Evolutionary conservation across 2,888 invertebrate genomes (phyloP).

Genomic region (Gastracanthus pulcherrimus): DNA sequence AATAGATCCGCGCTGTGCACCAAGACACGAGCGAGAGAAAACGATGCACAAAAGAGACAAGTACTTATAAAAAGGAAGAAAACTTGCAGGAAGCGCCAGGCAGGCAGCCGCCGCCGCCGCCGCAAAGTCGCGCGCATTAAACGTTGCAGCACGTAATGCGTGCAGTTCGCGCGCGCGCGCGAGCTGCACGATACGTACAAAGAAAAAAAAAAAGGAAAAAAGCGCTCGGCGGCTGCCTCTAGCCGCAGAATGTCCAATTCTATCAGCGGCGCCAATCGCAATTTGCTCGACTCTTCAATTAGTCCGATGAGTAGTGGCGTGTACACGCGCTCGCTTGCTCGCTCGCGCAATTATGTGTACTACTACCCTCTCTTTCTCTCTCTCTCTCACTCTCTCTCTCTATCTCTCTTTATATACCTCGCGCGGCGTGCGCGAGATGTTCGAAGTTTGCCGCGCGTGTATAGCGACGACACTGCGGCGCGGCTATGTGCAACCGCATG

Average conservation of each 20-base stretch:
- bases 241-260: constrained; percentile 40
- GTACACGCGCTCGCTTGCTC: not conserved
- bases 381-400: not conserved
- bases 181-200: not conserved
- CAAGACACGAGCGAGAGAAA: no score
- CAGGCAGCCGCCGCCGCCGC: constrained; percentile 8
- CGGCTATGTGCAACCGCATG: not conserved
- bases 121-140: constrained; percentile 6
- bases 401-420: not conserved
- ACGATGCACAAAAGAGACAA: not conserved
- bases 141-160: constrained; percentile 5
- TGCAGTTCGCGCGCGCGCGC: not conserved
- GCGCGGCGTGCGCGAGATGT: not conserved
- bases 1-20: constrained; percentile 1
- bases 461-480: not conserved
- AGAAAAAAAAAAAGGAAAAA: not conserved
- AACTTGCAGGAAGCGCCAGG: not conserved
- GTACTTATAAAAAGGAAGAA: not conserved
- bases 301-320: constrained; percentile 41
- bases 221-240: no score
- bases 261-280: constrained; percentile 55
- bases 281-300: constrained; percentile 53
- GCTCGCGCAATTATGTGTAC: constrained; percentile 26
- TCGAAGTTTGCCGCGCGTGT: not conserved
- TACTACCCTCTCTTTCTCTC: not conserved